Percentiles rank a stretch among this genome's conserved stretches.
Conservation (phyloP, 2,797 vertebrate species). For the Myotis daubentonii region DNA sequence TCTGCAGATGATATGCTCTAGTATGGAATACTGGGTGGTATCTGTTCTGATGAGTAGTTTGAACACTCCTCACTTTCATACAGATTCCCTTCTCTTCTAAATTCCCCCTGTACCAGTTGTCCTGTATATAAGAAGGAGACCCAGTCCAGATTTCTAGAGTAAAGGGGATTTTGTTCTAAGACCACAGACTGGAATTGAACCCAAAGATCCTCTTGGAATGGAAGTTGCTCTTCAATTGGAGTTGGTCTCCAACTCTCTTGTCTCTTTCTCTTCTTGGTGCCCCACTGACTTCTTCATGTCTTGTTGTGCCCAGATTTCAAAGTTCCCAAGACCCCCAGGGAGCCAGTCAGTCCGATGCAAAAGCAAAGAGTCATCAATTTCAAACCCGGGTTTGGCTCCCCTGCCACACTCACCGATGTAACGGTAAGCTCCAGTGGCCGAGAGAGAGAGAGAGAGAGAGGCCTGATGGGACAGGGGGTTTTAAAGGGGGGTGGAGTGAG, state of each 20-base stretch:
- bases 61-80: not conserved
- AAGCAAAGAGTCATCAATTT: too few species aligned
- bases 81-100: not conserved
- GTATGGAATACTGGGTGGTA: not conserved
- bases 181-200: not conserved
- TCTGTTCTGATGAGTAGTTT: not conserved
- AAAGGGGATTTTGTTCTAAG: slow-evolving; percentile 19
- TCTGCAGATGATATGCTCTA: not conserved
- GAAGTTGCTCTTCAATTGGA: not conserved
- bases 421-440: too few species aligned
- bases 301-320: too few species aligned
- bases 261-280: not conserved
- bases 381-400: too few species aligned
- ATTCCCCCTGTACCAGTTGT: not conserved
- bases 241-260: not conserved
- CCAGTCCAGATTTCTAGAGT: not conserved
- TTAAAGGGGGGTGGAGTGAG: too few species aligned
- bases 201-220: not conserved
- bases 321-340: too few species aligned
- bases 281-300: not conserved
- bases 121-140: not conserved
- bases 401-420: too few species aligned
- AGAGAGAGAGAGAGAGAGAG: too few species aligned
- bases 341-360: too few species aligned
- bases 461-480: too few species aligned